Percentiles rank a stretch among this genome's conserved stretches.
Conservation (phyloP, 2,888 invertebrate genomes). For the Lasioglossum leucozonium region DNA sequence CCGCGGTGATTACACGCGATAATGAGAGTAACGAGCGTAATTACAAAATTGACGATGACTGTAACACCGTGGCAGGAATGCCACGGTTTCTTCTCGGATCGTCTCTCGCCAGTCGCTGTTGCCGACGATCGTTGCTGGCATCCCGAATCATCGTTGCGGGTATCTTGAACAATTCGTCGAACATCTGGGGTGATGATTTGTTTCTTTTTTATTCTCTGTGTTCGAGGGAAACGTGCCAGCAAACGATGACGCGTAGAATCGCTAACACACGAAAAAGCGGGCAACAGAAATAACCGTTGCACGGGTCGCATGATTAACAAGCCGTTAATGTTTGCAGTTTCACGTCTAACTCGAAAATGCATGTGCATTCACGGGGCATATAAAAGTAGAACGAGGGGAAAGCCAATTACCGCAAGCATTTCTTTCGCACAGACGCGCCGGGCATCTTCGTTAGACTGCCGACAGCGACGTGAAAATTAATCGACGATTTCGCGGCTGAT, state of each 20-base stretch:
- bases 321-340: conserved; percentile 35
- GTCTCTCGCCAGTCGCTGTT: not conserved
- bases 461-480: conserved; percentile 25
- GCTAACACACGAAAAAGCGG: conserved; percentile 1
- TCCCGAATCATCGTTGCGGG: not conserved
- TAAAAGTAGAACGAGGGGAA: conserved; percentile 61
- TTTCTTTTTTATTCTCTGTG: not conserved
- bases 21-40: conserved; percentile 8
- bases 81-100: not conserved
- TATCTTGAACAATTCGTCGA: not conserved
- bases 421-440: conserved; percentile 37
- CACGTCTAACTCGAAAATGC: conserved; percentile 49
- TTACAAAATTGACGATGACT: conserved; percentile 4
- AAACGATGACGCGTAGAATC: not conserved
- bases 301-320: conserved; percentile 35
- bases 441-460: conserved; percentile 22
- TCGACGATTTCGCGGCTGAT: conserved; percentile 23
- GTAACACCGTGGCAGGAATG: not conserved
- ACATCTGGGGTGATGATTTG: not conserved
- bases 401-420: conserved; percentile 55
- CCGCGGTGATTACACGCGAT: conserved; percentile 28
- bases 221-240: not conserved
- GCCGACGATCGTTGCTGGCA: not conserved
- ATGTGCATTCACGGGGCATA: conserved; percentile 16
- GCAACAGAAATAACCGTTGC: conserved; percentile 20